Evolutionary conservation across 2,888 invertebrate genomes (phyloP).

Genomic region (Tenthredo scrophulariae): DNA sequence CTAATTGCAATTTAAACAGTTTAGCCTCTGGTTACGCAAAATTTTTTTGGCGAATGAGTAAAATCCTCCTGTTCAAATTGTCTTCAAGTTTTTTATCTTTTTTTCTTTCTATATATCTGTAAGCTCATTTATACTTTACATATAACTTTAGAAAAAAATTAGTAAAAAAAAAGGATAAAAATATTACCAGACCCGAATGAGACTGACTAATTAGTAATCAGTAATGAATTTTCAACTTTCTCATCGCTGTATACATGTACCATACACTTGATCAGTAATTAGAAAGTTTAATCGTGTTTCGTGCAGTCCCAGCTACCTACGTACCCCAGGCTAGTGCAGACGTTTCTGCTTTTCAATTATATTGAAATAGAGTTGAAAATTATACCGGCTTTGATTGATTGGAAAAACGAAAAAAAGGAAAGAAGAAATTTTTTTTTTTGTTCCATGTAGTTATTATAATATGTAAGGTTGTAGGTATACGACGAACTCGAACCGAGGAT

Average conservation of each 20-base stretch:
- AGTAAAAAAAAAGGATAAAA: background rate
- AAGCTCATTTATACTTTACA: background rate
- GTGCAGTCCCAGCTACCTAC: too few relatives aligned
- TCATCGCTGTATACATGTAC: background rate
- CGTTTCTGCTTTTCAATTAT: background rate
- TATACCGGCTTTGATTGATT: background rate
- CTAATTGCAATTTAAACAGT: background rate
- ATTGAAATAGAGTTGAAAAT: background rate
- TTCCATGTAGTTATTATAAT: background rate
- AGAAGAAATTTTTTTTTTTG: background rate
- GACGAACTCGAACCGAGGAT: background rate
- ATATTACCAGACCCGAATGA: background rate
- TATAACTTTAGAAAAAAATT: background rate
- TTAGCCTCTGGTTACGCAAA: too few relatives aligned
- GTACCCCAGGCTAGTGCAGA: background rate
- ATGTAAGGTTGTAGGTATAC: background rate
- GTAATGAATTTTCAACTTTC: slow-evolving; percentile 12
- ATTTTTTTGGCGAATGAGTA: background rate
- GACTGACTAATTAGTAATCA: slow-evolving; percentile 9
- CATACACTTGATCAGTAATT: background rate
- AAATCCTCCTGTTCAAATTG: background rate
- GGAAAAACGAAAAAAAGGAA: background rate
- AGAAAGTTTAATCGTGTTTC: slow-evolving; percentile 36
- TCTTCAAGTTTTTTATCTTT: background rate
- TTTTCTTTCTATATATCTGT: background rate